Evolutionary conservation across 2,113 vertebrate genomes (phyloP).

Genomic region (Pongo abelii): DNA sequence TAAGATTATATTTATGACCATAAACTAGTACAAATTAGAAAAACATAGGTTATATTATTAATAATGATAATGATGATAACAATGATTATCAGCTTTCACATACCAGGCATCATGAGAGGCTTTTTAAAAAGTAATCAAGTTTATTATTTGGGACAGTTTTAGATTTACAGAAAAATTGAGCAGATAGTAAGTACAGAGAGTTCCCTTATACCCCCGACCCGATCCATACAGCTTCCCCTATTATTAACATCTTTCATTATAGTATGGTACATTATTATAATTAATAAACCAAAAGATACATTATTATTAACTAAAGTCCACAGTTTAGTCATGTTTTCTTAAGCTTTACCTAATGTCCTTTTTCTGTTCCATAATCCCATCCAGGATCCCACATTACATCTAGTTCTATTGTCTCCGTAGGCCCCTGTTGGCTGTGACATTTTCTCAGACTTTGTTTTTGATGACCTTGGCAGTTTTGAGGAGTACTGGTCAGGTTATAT

Average conservation of each 20-base stretch:
- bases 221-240: not conserved
- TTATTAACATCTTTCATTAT: not conserved
- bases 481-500: not conserved
- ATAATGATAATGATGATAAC: not conserved
- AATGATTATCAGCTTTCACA: not conserved
- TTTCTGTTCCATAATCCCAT: not conserved
- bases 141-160: not conserved
- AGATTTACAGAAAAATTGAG: not conserved
- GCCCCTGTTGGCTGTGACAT: not conserved
- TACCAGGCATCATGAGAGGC: not conserved
- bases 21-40: not conserved
- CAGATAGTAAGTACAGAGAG: not conserved
- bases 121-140: not conserved
- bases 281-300: not conserved
- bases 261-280: not conserved
- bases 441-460: not conserved
- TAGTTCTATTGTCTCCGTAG: not conserved
- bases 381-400: not conserved
- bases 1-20: not conserved
- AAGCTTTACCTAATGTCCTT: not conserved
- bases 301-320: not conserved
- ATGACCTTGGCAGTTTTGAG: not conserved
- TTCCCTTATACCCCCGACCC: not conserved
- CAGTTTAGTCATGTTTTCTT: not conserved
- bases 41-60: not conserved